Base-by-base conservation (phyloP, 2,888 invertebrate species). In the Leptinotarsa peninsularis region DNA sequence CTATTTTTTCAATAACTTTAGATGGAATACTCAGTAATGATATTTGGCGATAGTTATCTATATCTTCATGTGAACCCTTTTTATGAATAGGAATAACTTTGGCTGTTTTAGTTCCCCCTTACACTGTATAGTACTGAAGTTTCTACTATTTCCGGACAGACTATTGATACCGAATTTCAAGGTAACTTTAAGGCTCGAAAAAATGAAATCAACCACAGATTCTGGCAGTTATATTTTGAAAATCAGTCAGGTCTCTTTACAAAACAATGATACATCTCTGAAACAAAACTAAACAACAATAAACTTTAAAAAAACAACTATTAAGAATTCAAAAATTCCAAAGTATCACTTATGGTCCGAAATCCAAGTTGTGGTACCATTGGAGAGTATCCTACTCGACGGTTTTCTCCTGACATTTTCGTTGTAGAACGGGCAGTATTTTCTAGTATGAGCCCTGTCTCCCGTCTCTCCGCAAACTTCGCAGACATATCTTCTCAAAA, bases 401-500 rank as follows among this genome's bases (percentile, higher is more conserved):
- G 52, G 52, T 2, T 52, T 52, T 2, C 14, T n/a, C 52, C 14
- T 13, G 15, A 0, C n/a, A 5, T 7, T 52, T 43, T 60, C 33
- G 0, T 23, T n/a, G 52, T 76, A 67, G 3, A 74, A 18, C 5
- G 78, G 75, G 54, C 84, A 84, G 73, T 84, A 82, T 58, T 76
- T 82, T 67, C 81, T 75, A 4, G 84, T 84, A 68, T 84, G 84
- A 13, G 83, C 80, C 5, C 79, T 66, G 27, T 79, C 72, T 15
- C 83, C 83, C 27, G 83, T 82, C 18, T 80, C 81, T 0, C 82
- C 81, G 67, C 84, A 84, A 49, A 79, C 18, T 23, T 75, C 74
- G 60, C 81, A 81, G 4, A 78, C 76, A 69, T 77, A 75, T 67
- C 78, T 79, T 56, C 79, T 72, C 54, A 84, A 77, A 72, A 82